Conservation (phyloP, 2,797 vertebrate genomes). For the Rousettus madagascariensis region DNA sequence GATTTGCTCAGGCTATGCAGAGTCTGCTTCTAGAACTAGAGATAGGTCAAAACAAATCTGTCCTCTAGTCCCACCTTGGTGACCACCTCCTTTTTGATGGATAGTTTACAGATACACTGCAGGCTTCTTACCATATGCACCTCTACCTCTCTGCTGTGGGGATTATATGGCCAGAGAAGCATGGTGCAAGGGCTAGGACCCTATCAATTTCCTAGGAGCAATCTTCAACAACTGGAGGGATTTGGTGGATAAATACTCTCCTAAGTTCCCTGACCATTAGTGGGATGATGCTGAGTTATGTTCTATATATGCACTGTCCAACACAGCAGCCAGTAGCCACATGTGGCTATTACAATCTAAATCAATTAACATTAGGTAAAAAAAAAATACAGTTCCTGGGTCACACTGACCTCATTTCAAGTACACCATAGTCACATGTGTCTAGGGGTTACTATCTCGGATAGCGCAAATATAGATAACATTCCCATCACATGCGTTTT, state of each 20-base stretch:
- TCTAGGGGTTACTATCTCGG: background rate
- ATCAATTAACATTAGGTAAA: background rate
- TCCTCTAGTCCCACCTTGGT: background rate
- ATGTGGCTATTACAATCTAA: background rate
- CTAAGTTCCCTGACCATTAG: background rate
- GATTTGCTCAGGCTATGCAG: background rate
- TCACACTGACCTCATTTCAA: background rate
- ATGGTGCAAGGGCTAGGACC: background rate
- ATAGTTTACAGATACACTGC: background rate
- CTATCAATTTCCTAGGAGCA: background rate
- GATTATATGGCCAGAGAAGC: background rate
- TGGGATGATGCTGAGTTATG: background rate
- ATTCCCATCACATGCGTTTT: background rate
- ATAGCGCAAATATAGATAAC: fast-evolving
- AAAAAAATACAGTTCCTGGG: background rate
- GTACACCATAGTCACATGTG: background rate
- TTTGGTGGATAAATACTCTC: background rate
- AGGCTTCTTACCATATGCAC: background rate
- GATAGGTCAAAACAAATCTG: background rate
- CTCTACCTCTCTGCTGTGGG: background rate
- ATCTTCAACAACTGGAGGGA: background rate
- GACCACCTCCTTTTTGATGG: background rate
- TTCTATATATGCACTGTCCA: background rate
- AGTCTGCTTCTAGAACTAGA: background rate
- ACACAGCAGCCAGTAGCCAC: background rate